A percentile compares a stretch with the other conserved stretches of the same genome.
Evolutionary conservation across 30 jellyfish, hydroid and myxozoan species (phyloP).

Genomic region (Catostylus mosaicus): DNA sequence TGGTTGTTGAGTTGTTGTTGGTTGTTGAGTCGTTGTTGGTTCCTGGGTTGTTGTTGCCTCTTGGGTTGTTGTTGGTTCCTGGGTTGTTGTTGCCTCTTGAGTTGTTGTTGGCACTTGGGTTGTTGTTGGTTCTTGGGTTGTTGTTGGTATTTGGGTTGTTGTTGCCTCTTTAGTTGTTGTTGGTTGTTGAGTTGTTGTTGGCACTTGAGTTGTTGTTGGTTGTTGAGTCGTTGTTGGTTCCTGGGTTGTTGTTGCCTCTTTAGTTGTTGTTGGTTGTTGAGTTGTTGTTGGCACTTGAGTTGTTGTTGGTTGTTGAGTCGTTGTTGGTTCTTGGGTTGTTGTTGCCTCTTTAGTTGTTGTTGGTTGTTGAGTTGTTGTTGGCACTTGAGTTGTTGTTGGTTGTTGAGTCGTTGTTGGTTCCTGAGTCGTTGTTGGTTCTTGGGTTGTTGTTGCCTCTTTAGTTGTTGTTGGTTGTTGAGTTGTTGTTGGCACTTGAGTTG

Average conservation of each 20-base stretch:
- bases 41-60: not conserved
- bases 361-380: not conserved
- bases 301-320: not conserved
- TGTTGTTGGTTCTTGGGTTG: not conserved
- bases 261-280: slow-evolving; percentile 9
- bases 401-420: not conserved
- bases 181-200: slow-evolving; percentile 6
- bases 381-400: not conserved
- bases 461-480: not conserved
- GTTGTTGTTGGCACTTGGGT: too few relatives aligned
- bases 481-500: not conserved
- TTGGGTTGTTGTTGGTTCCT: not conserved
- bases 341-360: not conserved
- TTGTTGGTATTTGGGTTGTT: not conserved
- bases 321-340: not conserved
- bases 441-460: not conserved
- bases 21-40: not conserved
- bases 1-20: not conserved
- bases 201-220: slow-evolving; percentile 18
- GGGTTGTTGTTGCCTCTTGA: not conserved
- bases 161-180: not conserved
- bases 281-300: not conserved
- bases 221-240: slow-evolving; percentile 17
- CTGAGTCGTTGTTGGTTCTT: not conserved
- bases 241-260: slow-evolving; percentile 12